Conservation (phyloP, 2,888 invertebrate species). For the Pseudococcus jackbeardsleyi region DNA sequence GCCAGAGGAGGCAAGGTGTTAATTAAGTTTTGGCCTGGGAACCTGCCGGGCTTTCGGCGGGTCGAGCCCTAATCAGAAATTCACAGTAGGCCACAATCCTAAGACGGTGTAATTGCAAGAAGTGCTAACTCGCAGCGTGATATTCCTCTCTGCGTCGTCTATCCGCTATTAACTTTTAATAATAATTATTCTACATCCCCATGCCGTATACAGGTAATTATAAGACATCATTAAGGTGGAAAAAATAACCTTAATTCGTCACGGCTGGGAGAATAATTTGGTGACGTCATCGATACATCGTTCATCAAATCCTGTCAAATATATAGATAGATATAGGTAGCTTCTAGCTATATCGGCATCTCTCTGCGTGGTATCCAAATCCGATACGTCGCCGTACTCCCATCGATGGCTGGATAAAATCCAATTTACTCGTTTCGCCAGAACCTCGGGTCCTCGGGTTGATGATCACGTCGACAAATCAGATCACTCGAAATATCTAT, state of each 20-base stretch:
- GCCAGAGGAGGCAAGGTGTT: constrained; percentile 60
- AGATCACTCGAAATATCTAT: too few species aligned
- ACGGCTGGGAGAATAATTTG: constrained; percentile 64
- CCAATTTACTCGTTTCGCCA: not conserved
- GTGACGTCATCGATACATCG: constrained; percentile 65
- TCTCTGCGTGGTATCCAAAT: constrained; percentile 49
- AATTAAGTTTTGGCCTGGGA: constrained; percentile 65
- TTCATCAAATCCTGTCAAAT: constrained; percentile 65
- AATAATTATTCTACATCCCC: constrained; percentile 64
- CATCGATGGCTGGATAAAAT: not conserved
- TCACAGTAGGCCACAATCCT: constrained; percentile 64
- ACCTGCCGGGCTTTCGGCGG: constrained; percentile 65
- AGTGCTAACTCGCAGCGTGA: constrained; percentile 65
- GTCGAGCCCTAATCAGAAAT: constrained; percentile 64
- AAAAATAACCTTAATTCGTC: constrained; percentile 65
- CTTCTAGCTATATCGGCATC: constrained; percentile 65
- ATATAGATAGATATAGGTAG: constrained; percentile 60
- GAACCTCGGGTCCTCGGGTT: not conserved
- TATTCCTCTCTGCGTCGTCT: constrained; percentile 54
- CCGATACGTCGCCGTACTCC: not conserved
- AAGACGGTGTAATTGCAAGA: constrained; percentile 64
- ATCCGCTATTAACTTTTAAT: constrained; percentile 61
- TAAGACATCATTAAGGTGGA: constrained; percentile 65
- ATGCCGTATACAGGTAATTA: constrained; percentile 59
- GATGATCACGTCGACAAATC: not conserved